Evolutionary conservation across 1,140 invertebrate genomes (phyloP), one percentile per base, ranked within the genome.

Genomic region (Chymomyza costata): DNA sequence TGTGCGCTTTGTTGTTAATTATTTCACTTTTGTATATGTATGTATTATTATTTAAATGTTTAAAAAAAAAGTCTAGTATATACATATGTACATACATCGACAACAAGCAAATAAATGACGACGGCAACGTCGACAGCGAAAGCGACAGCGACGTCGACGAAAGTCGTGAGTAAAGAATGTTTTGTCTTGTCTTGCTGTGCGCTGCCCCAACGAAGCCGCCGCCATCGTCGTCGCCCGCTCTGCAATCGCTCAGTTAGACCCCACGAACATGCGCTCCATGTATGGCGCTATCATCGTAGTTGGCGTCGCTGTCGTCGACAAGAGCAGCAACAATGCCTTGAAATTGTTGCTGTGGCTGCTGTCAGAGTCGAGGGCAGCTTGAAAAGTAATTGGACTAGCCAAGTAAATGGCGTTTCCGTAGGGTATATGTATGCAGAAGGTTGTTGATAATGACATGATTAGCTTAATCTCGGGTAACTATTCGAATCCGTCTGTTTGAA

Each of bases 21-120:
- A 80, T 80, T 80, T 80, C 51, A 65, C 63, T 71, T 80, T 76
- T 78, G 73, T 67, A n/a, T n/a, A n/a, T n/a, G n/a, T n/a, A n/a
- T 80, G 65, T 67, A 78, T 73, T 61, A 63, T 63, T 58, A 80
- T 78, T 80, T 47, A 78, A 78, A 80, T 73, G 67, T 70, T 73
- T 58, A 55, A 67, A 48, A 59, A 56, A 60, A 60, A 57, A 65
- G 5, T 28, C 10, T 28, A 57, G 45, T 52, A 65, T 65, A 65
- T 57, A 65, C 65, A 65, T 5, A 6, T 10, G 5, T 10, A 28
- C 5, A 28, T 10, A 10, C 25, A 10, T 6, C 5, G 10, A 28
- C 62, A 46, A 15, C 46, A 56, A 47, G 46, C 31, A 45, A 11
- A 28, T 5, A 28, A 10, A 28, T 6, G 25, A 28, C 47, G 37